Evolutionary conservation across 2,797 vertebrate species (phyloP).

Genomic region (Sparidentex hasta): DNA sequence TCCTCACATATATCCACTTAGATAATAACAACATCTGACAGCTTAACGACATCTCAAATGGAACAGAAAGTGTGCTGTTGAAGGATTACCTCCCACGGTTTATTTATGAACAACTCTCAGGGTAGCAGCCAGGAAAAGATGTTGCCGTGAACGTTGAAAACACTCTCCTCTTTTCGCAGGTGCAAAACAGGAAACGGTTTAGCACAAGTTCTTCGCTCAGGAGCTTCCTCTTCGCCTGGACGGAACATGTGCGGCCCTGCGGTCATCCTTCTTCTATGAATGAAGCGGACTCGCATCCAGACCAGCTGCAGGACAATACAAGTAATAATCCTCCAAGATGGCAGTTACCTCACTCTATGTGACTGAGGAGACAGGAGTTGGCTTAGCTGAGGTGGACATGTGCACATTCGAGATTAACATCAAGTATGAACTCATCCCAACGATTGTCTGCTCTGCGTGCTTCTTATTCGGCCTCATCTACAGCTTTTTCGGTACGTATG

Average conservation of each 20-base stretch:
- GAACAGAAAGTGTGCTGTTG: not conserved
- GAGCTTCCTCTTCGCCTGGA: conserved; percentile 69
- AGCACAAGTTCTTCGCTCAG: conserved; percentile 29
- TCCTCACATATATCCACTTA: conserved; percentile 18
- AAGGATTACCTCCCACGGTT: conserved; percentile 4
- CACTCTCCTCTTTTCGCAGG: conserved; percentile 66
- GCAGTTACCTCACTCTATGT: conserved; percentile 76
- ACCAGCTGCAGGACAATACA: conserved; percentile 28
- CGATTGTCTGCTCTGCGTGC: conserved; percentile 86
- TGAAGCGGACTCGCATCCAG: conserved; percentile 42
- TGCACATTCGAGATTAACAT: conserved; percentile 84
- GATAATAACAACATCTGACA: conserved; percentile 27
- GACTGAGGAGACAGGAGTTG: conserved; percentile 78
- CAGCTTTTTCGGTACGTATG: conserved; percentile 90
- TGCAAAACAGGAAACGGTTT: conserved; percentile 69
- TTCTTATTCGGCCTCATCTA: conserved; percentile 90
- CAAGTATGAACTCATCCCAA: conserved; percentile 86
- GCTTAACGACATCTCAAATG: not conserved
- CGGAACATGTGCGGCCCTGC: conserved; percentile 25
- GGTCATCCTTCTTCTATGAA: conserved; percentile 45
- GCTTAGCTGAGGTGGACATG: conserved; percentile 67
- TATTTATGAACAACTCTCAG: conserved; percentile 7
- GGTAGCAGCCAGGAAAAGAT: not conserved
- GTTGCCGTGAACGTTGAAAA: conserved; percentile 26
- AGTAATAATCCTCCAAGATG: conserved; percentile 72